Evolutionary conservation across 2,888 invertebrate genomes (phyloP).

Genomic region (Drosophila phalerata): DNA sequence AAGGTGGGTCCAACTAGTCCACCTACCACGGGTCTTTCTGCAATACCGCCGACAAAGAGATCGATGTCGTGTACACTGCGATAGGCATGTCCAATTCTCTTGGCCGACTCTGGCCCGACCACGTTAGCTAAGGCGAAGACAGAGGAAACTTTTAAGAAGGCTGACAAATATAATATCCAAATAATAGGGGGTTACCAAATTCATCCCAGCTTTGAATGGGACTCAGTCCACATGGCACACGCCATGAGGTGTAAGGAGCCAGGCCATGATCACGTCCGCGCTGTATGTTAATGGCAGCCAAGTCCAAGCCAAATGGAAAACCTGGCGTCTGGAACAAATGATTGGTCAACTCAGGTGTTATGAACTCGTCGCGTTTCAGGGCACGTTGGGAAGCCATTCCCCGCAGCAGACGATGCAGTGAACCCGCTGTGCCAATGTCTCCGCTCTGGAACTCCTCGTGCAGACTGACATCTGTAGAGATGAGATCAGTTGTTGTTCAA

Average conservation of each 20-base stretch:
- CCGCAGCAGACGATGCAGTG: slow-evolving; percentile 91
- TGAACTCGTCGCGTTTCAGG: slow-evolving; percentile 93
- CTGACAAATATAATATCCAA: background rate
- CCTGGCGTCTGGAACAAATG: slow-evolving; percentile 92
- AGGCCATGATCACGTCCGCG: slow-evolving; percentile 95
- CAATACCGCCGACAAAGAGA: slow-evolving; percentile 92
- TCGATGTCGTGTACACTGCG: slow-evolving; percentile 93
- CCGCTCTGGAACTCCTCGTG: slow-evolving; percentile 91
- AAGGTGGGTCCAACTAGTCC: slow-evolving; percentile 95
- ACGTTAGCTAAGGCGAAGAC: slow-evolving; percentile 85
- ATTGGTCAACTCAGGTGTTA: slow-evolving; percentile 92
- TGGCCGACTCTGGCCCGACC: slow-evolving; percentile 88
- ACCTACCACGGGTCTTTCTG: slow-evolving; percentile 91
- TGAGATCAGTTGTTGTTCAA: background rate
- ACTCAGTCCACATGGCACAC: slow-evolving; percentile 91
- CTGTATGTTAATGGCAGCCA: slow-evolving; percentile 95
- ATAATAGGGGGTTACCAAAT: slow-evolving; percentile 84
- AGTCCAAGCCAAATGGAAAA: slow-evolving; percentile 92
- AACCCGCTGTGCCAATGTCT: slow-evolving; percentile 92
- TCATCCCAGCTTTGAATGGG: slow-evolving; percentile 90
- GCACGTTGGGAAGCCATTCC: slow-evolving; percentile 92
- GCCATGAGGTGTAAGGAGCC: slow-evolving; percentile 92
- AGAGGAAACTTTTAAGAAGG: background rate
- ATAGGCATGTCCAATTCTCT: slow-evolving; percentile 88
- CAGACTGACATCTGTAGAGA: slow-evolving; percentile 89